phyloP scores from a whole-genome alignment of 2,113 vertebrate genomes.

The Chaenocephalus aceratus region DNA sequence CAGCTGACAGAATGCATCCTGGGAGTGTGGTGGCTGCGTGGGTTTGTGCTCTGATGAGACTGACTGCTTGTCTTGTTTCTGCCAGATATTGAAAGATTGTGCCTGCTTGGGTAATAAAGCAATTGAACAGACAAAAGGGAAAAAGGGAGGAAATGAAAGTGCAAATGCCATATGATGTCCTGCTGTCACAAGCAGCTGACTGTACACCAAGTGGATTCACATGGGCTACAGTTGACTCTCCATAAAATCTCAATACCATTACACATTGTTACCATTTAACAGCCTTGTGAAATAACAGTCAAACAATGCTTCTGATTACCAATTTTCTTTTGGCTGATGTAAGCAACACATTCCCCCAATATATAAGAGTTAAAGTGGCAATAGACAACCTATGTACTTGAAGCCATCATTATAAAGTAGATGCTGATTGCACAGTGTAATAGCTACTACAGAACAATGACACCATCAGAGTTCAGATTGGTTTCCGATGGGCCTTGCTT shows the following conservation, averaged over 20 bases:
- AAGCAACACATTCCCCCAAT: background rate
- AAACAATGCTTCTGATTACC: slow-evolving; percentile 1
- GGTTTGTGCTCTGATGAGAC: slow-evolving; percentile 47
- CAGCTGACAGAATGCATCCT: slow-evolving; percentile 35
- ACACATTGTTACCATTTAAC: background rate
- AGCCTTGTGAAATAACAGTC: background rate
- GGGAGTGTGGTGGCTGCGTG: slow-evolving; percentile 30
- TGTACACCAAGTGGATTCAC: slow-evolving; percentile 10
- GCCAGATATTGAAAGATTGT: slow-evolving; percentile 54
- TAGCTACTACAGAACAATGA: too few relatives aligned
- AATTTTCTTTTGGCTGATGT: slow-evolving; percentile 9
- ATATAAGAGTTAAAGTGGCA: background rate
- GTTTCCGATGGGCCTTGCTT: too few relatives aligned
- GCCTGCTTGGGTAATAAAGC: slow-evolving; percentile 50
- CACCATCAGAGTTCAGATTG: too few relatives aligned
- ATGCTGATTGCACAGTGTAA: too few relatives aligned
- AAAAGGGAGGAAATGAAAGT: slow-evolving; percentile 25
- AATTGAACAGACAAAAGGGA: slow-evolving; percentile 28
- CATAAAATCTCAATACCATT: background rate
- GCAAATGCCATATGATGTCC: slow-evolving; percentile 21
- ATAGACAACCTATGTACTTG: too few relatives aligned
- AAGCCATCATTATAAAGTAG: too few relatives aligned
- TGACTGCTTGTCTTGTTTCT: slow-evolving; percentile 66
- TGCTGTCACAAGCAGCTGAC: slow-evolving; percentile 16
- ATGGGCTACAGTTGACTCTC: background rate